Evolutionary conservation across 2,888 invertebrate genomes (phyloP), one percentile per base, ranked within the genome.

Genomic region (Emmelina monodactyla): DNA sequence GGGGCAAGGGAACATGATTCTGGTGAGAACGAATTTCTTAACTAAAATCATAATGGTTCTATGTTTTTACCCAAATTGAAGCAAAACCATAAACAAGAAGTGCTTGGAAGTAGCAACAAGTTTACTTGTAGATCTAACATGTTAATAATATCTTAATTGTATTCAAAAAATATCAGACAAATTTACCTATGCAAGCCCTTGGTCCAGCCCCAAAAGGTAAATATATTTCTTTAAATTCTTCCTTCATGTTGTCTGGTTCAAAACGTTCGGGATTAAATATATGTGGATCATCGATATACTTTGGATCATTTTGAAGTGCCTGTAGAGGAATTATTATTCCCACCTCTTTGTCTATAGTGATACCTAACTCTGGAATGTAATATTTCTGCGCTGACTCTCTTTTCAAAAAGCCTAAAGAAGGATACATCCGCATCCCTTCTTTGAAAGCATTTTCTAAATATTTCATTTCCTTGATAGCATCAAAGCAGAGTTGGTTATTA

Each of bases 121-220:
- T n/a, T n/a, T n/a, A n/a, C n/a, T n/a, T n/a, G n/a, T n/a, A n/a
- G n/a, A n/a, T n/a, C n/a, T n/a, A n/a, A n/a, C n/a, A n/a, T n/a
- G n/a, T n/a, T n/a, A n/a, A n/a, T n/a, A n/a, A n/a, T n/a, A n/a
- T n/a, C n/a, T n/a, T n/a, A n/a, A n/a, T n/a, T n/a, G n/a, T n/a
- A n/a, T n/a, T n/a, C n/a, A n/a, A n/a, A n/a, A n/a, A n/a, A n/a
- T 32, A 15, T 31, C 6, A 16, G 37, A 14, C 28, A 4, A n/a
- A 55, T 71, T 54, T 50, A 78, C 78, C 76, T 37, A 75, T 67
- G 45, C 78, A 78, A 1, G 69, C 49, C 35, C 78, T 56, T 2
- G 73, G 76, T 4, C 78, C 78, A 40, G 69, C 70, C 33, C 76
- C 75, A 44, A 76, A 76, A 1, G 78, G 76, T 30, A 76, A 50